phyloP scores from a whole-genome alignment of 2,888 invertebrate genomes.

The Podabrus alpinus region DNA sequence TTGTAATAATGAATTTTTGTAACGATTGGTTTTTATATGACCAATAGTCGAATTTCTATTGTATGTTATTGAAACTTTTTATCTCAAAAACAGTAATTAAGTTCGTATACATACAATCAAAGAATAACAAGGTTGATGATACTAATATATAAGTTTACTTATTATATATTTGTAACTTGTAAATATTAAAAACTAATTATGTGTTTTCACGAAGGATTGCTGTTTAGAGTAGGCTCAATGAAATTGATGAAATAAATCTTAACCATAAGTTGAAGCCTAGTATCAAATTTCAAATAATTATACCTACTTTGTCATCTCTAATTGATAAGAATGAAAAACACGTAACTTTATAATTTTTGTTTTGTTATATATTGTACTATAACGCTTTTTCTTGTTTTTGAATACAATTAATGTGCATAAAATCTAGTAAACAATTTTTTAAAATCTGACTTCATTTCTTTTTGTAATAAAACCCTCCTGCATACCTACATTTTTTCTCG shows the following conservation, averaged over 20 bases:
- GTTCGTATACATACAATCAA: conserved; percentile 1
- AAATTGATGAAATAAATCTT: conserved; percentile 3
- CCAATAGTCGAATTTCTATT: conserved; percentile 1
- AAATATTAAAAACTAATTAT: conserved; percentile 5
- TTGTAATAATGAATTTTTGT: not conserved
- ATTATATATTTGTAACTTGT: conserved; percentile 4
- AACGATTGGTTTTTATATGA: not conserved
- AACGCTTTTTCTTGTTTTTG: conserved; percentile 5
- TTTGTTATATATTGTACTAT: conserved; percentile 4
- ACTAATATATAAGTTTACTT: conserved; percentile 3
- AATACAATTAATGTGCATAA: conserved; percentile 5
- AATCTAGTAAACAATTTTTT: conserved; percentile 5
- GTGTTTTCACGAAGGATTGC: conserved; percentile 5
- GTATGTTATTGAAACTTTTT: not conserved
- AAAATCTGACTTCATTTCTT: not conserved
- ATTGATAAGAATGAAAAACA: conserved; percentile 3
- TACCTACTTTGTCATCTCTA: conserved; percentile 4
- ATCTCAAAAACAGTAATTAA: conserved; percentile 1
- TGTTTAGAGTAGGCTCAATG: conserved; percentile 3
- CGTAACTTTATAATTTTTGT: conserved; percentile 3
- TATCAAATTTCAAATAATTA: not conserved
- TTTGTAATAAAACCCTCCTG: not conserved
- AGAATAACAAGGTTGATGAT: not conserved
- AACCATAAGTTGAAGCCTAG: conserved; percentile 3
- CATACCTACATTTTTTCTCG: too few species aligned